Evolutionary conservation across 2,888 invertebrate species (phyloP).

Genomic region (Nemoura dubitans): DNA sequence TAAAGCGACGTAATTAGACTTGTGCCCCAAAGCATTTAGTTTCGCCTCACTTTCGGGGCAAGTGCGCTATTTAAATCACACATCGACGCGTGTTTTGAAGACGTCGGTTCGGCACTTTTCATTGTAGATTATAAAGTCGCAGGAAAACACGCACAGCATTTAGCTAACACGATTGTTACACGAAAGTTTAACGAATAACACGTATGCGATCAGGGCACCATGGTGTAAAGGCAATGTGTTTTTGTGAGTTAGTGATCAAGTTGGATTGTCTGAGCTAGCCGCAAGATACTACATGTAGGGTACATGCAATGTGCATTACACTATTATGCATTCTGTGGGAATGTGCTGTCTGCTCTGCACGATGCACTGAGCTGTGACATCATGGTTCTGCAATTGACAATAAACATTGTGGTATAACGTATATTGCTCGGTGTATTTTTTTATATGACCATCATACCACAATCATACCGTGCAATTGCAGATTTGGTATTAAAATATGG

Average conservation of each 20-base stretch:
- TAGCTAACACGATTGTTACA: neutral
- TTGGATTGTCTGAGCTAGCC: too few species aligned
- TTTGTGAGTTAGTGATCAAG: neutral
- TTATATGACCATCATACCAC: too few species aligned
- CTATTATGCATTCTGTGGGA: neutral
- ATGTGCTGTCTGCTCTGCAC: neutral
- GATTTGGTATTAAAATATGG: neutral
- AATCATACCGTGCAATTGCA: neutral
- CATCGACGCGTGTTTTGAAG: neutral
- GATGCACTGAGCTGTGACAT: neutral
- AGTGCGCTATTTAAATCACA: constrained; percentile 4
- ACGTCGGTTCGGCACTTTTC: neutral
- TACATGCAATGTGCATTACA: neutral
- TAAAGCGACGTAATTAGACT: neutral
- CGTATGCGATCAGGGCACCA: neutral
- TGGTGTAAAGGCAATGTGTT: neutral
- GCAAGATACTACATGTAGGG: neutral
- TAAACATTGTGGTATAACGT: neutral
- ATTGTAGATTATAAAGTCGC: neutral
- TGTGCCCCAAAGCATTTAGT: neutral
- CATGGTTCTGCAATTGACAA: neutral
- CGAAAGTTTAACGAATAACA: too few species aligned
- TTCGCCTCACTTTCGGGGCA: neutral
- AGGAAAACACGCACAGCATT: neutral
- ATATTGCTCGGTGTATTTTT: neutral